Evolutionary conservation across 2,113 vertebrate genomes (phyloP).

Genomic region (Tachycineta bicolor): DNA sequence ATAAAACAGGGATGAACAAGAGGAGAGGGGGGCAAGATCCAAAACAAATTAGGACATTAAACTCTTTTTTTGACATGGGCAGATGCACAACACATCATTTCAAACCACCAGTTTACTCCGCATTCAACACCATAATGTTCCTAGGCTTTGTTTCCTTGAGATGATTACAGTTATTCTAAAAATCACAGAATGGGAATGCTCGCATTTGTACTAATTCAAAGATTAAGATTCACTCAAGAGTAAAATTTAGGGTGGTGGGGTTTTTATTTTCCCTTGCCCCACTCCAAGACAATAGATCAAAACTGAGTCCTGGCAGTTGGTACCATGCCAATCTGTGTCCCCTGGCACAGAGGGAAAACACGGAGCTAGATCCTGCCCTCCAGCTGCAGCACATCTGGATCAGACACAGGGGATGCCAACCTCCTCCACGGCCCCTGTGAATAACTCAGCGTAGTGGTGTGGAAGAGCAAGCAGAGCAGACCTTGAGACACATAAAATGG

Average conservation of each 20-base stretch:
- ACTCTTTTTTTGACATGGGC: not conserved
- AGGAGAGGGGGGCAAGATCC: not conserved
- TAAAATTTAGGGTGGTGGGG: not conserved
- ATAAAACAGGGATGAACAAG: not conserved
- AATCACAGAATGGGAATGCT: not conserved
- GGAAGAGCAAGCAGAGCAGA: not conserved
- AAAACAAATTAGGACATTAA: constrained; percentile 9
- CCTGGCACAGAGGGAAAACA: not conserved
- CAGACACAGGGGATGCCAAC: not conserved
- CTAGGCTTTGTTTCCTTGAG: constrained; percentile 39
- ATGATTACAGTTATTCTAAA: constrained; percentile 42
- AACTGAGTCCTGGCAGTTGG: not conserved
- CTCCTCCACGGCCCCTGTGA: not conserved
- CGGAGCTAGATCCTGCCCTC: not conserved
- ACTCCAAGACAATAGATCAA: not conserved
- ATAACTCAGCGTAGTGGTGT: not conserved
- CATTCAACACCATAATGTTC: not conserved
- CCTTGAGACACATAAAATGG: not conserved
- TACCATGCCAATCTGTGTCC: not conserved
- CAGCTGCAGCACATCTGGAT: not conserved
- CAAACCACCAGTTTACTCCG: not conserved
- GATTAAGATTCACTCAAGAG: constrained; percentile 9
- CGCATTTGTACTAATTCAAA: constrained; percentile 21
- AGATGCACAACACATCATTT: constrained; percentile 30
- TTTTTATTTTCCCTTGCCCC: accelerated